These are phyloP conservation scores for Drosophila melanocephala DNA, from an alignment of 2,888 invertebrate species.

Conservation along the genomic window DNA sequence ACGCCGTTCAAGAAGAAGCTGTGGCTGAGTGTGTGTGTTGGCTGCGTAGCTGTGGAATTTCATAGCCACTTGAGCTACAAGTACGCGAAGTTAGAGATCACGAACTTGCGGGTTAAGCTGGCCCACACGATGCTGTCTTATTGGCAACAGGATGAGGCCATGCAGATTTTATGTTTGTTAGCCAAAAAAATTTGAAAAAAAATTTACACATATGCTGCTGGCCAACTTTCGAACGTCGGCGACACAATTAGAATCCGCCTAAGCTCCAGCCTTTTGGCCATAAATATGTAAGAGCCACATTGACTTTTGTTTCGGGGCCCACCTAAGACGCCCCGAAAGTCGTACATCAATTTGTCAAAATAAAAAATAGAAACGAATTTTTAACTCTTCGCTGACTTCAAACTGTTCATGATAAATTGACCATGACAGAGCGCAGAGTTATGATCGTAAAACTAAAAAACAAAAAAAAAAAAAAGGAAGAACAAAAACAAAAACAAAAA, in stretches of 20 bases:
- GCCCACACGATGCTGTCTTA: conserved; percentile 62
- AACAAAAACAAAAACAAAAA: conserved; percentile 10
- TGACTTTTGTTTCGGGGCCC: conserved; percentile 58
- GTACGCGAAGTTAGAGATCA: conserved; percentile 71
- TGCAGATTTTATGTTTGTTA: conserved; percentile 36
- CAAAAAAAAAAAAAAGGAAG: conserved; percentile 8
- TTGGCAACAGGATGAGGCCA: conserved; percentile 49
- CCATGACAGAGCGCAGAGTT: conserved; percentile 56
- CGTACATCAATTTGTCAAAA: conserved; percentile 71
- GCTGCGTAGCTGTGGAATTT: conserved; percentile 76
- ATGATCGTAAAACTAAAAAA: conserved; percentile 23
- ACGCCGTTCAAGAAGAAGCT: conserved; percentile 25
- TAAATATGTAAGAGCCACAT: conserved; percentile 51
- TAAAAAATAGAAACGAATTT: conserved; percentile 16
- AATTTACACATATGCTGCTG: conserved; percentile 20
- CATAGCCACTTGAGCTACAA: conserved; percentile 69
- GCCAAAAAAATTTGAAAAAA: neutral
- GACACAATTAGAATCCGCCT: conserved; percentile 72
- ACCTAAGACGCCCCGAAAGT: conserved; percentile 54
- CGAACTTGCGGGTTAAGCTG: conserved; percentile 74
- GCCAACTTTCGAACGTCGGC: conserved; percentile 65
- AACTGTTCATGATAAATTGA: conserved; percentile 74
- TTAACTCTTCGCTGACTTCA: conserved; percentile 40
- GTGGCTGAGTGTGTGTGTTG: conserved; percentile 9
- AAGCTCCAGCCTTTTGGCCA: conserved; percentile 42